Evolutionary conservation across 2,888 invertebrate genomes (phyloP), one percentile per base, ranked within the genome.

Genomic region (Phragmatobia fuliginosa): DNA sequence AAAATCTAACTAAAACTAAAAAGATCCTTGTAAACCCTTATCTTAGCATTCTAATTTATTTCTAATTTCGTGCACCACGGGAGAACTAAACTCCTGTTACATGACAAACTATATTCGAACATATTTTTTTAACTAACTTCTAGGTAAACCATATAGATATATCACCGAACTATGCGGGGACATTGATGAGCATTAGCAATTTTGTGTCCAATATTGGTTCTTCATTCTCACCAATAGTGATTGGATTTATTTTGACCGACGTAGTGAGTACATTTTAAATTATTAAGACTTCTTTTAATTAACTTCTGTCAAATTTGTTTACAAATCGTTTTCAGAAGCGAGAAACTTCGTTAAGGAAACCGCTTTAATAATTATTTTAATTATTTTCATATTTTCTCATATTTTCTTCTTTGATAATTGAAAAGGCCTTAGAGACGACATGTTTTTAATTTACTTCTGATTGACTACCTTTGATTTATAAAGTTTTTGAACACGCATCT

Each of bases 111-210:
- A n/a, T n/a, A n/a, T n/a, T n/a, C n/a, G n/a, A n/a, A 33, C 5
- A 33, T 33, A 33, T 33, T 5, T 33, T 33, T 33, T 33, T 36
- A 11, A 11, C 14, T 11, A 25, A 38, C 38, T 66, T 66, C 5
- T 60, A 66, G 66, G 33, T 66, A 1, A 60, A 60, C 21, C 59
- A 32, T 14, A 60, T 66, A 32, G 66, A 66, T 10, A 66, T 66
- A 45, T 45, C 66, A 28, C 66, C 66, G 18, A 66, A 66, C 31
- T 66, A 45, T 33, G 66, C 98, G 0, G 98, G 98, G 0, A 96
- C 97, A 0, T 91, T 98, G 79, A 97, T 98, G 97, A 98, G 98
- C 38, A 96, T 98, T 70, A 97, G 97, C 31, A 98, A 98, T 88
- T 97, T 97, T 67, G 92, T 95, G 0, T 97, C 97, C 0, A 98